Base-by-base conservation (phyloP, 2,888 invertebrate species). In the Unio delphinus region DNA sequence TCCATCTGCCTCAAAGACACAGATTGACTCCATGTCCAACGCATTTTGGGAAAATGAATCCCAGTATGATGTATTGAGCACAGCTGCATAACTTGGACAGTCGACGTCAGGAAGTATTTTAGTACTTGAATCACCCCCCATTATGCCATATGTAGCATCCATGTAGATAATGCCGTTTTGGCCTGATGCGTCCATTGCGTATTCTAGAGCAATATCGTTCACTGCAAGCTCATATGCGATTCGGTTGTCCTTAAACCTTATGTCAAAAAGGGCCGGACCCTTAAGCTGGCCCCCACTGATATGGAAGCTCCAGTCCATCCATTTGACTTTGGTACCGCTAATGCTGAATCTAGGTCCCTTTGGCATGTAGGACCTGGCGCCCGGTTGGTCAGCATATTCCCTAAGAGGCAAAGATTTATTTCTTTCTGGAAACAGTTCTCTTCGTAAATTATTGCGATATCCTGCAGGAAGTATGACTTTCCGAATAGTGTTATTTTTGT, bases 141-240 rank as follows among this genome's bases (percentile, higher is more conserved):
- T 66, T 7, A 83, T 72, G 3, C 82, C 79, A 61, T 76, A 84
- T 0, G 78, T 74, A 0, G 83, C 77, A 67, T 82, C 81, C n/a
- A 76, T 75, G 64, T 79, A 80, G 23, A 79, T 73, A 30, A 82
- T 80, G 55, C 80, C 78, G 55, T 76, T 75, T 54, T 83, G 82
- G 7, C 79, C 75, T 23, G 79, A 75, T 0, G 78, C 78, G 61
- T 81, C 82, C 34, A 79, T 76, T 2, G 83, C 80, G 64, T 85
- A 85, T 30, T 81, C 70, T 11, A 82, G 64, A 1, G 69, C 70
- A 17, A 83, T 75, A 55, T 85, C 85, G 61, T 80, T 81, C 57
- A 84, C 67, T n/a, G 83, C 78, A 45, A 79, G 78, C 68, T 86
- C 86, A 67, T 85, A 86, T 7, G 82, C 69, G 23, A 86, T 75